phyloP scores from a whole-genome alignment of 2,888 invertebrate genomes.

The Digitonthophagus gazella region DNA sequence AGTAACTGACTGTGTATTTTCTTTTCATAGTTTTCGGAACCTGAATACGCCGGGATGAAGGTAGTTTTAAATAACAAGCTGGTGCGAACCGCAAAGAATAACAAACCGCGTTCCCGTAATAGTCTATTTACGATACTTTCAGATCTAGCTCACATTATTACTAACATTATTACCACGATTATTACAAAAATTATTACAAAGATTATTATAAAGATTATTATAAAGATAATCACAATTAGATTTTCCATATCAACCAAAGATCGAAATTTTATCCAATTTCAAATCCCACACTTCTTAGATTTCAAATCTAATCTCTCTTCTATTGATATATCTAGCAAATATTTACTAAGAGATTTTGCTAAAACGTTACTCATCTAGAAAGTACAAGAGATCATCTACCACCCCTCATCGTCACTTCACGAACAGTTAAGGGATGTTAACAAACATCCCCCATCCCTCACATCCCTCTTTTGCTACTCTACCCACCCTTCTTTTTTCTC shows the following conservation, averaged over 20 bases:
- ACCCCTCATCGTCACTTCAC: background rate
- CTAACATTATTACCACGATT: background rate
- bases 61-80: background rate
- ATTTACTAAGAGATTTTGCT: too few species aligned
- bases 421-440: background rate
- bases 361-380: background rate
- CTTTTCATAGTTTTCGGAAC: background rate
- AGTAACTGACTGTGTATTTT: background rate
- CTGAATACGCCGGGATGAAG: background rate
- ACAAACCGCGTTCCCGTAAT: background rate
- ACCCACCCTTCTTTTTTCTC: background rate
- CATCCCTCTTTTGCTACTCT: background rate
- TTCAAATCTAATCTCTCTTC: too few species aligned
- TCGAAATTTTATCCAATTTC: too few species aligned
- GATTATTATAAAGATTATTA: too few species aligned
- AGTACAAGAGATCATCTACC: background rate
- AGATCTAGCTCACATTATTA: background rate
- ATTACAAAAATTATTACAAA: too few species aligned
- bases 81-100: background rate
- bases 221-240: too few species aligned
- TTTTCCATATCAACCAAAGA: too few species aligned
- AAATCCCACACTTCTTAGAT: too few species aligned
- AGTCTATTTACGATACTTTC: background rate
- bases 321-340: constrained; percentile 31
- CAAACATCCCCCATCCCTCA: background rate